phyloP scores from a whole-genome alignment of 92 coral and sea anemone genomes.

The Heliopora coerulea region DNA sequence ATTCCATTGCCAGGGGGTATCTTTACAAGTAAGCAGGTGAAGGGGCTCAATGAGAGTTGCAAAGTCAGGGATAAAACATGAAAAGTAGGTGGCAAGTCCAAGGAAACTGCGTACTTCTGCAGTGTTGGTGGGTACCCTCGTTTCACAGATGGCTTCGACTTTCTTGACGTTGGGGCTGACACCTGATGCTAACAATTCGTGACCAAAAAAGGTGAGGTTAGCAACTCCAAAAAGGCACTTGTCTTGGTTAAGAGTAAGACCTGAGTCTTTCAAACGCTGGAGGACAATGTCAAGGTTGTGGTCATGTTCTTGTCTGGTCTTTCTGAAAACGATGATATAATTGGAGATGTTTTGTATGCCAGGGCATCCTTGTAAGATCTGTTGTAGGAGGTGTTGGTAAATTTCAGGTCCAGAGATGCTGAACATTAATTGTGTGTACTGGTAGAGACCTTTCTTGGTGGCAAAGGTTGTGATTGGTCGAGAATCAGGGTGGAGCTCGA shows the following conservation, averaged over 20 bases:
- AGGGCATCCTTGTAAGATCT: conserved; percentile 61
- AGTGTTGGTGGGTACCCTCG: background rate
- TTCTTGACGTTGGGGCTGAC: background rate
- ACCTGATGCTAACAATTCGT: background rate
- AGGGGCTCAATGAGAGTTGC: too few relatives aligned
- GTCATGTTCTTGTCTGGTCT: background rate
- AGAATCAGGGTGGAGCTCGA: conserved; percentile 57
- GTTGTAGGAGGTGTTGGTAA: conserved; percentile 63
- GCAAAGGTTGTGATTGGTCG: conserved; percentile 63
- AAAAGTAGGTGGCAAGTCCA: too few relatives aligned
- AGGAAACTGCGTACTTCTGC: background rate
- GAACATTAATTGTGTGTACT: conserved; percentile 61
- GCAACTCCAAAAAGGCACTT: conserved; percentile 51
- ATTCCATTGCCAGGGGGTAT: too few relatives aligned
- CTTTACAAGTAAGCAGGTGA: too few relatives aligned
- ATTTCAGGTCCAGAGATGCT: conserved; percentile 73
- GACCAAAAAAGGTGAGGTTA: conserved; percentile 21
- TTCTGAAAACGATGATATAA: conserved; percentile 4
- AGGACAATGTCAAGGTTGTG: background rate
- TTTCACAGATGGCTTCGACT: background rate
- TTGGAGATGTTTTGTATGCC: conserved; percentile 62
- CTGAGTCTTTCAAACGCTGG: background rate
- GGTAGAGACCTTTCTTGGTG: conserved; percentile 57
- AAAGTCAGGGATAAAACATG: too few relatives aligned
- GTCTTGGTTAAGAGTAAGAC: conserved; percentile 31